Evolutionary conservation across 1,140 invertebrate genomes (phyloP).

Genomic region (Ctenoplectra terminalis): DNA sequence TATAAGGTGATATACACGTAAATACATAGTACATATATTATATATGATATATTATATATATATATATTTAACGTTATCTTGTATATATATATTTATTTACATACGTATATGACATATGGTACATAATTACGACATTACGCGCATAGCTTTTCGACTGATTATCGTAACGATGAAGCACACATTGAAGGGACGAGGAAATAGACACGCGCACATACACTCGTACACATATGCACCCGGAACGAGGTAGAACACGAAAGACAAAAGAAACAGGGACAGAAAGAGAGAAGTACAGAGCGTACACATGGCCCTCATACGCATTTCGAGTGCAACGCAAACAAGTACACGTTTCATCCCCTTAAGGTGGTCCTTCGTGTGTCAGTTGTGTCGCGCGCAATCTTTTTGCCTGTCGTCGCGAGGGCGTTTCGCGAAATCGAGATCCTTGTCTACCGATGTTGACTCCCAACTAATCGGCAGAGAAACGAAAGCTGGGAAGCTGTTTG

Average conservation of each 20-base stretch:
- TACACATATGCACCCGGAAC: constrained; percentile 22
- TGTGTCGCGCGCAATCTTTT: neutral
- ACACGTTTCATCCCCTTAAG: constrained; percentile 35
- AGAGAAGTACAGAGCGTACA: neutral
- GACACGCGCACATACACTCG: neutral
- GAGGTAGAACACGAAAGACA: constrained; percentile 11
- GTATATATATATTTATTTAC: constrained; percentile 66
- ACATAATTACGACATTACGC: constrained; percentile 71
- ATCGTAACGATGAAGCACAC: constrained; percentile 74
- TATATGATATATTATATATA: constrained; percentile 58
- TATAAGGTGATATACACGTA: constrained; percentile 70
- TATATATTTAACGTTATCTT: constrained; percentile 68
- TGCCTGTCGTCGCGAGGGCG: neutral
- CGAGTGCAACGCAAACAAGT: constrained; percentile 48
- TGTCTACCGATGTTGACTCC: neutral
- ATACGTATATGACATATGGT: constrained; percentile 74
- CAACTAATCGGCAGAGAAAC: neutral
- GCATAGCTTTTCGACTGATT: constrained; percentile 82
- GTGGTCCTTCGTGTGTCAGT: constrained; percentile 17
- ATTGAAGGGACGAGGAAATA: constrained; percentile 6
- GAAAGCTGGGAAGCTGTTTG: neutral
- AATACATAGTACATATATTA: constrained; percentile 45
- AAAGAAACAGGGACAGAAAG: constrained; percentile 3
- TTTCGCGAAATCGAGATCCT: constrained; percentile 31
- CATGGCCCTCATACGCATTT: neutral